Conservation (phyloP, 1,140 invertebrate genomes). For the Marisa cornuarietis region DNA sequence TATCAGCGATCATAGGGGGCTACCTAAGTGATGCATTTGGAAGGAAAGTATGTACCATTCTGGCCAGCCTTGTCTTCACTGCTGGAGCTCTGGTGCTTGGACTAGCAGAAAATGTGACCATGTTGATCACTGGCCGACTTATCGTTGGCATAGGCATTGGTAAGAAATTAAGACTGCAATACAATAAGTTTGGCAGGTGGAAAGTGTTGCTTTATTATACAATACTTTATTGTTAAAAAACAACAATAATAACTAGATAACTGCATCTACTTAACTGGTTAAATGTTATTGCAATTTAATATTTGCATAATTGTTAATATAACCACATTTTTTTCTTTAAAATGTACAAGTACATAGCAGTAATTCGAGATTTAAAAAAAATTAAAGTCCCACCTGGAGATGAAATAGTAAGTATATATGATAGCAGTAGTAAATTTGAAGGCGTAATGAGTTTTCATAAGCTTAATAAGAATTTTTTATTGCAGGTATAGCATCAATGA, state of each 20-base stretch:
- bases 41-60: constrained; percentile 69
- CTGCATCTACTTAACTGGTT: no score
- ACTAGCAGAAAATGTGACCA: constrained; percentile 64
- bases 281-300: no score
- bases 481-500: constrained; percentile 73
- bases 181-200: no score
- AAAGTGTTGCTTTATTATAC: neutral
- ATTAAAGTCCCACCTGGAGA: no score
- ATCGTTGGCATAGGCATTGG: constrained; percentile 74
- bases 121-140: constrained; percentile 69
- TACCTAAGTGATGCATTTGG: constrained; percentile 69
- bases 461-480: constrained; percentile 4
- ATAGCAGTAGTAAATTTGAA: no score
- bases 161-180: constrained; percentile 49
- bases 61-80: constrained; percentile 71
- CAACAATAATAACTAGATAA: neutral
- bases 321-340: no score
- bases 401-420: no score
- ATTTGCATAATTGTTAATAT: no score
- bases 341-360: no score
- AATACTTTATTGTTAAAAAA: neutral
- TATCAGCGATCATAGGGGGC: constrained; percentile 61
- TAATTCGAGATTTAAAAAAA: no score
- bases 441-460: no score
- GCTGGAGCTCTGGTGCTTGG: constrained; percentile 70